phyloP scores from a whole-genome alignment of 2,113 vertebrate genomes.

The Mugil cephalus region DNA sequence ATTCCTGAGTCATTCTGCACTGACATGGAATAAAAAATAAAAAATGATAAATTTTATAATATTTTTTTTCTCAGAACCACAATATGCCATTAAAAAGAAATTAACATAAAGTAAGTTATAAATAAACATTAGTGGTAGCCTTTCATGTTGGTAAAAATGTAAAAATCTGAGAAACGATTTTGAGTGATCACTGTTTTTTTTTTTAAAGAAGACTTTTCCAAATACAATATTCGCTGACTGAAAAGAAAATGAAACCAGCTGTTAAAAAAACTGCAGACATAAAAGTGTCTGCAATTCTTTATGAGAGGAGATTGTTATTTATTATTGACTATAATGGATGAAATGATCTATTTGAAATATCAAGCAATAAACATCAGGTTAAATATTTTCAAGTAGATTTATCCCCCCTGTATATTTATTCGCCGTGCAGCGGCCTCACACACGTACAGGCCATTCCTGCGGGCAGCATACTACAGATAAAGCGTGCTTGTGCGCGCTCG shows the following conservation, averaged over 20 bases:
- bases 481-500: slow-evolving; percentile 30
- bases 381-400: slow-evolving; percentile 17
- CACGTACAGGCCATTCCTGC: slow-evolving; percentile 13
- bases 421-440: not conserved
- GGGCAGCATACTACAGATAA: slow-evolving; percentile 24
- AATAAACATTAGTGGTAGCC: too few relatives aligned
- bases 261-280: not conserved
- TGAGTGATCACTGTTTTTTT: too few relatives aligned
- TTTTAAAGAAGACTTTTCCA: not conserved
- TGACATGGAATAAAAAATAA: not conserved
- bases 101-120: too few relatives aligned
- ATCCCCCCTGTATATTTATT: slow-evolving; percentile 36
- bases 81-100: too few relatives aligned
- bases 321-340: not conserved
- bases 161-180: too few relatives aligned
- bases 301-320: slow-evolving; percentile 6
- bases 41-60: too few relatives aligned
- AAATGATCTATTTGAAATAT: slow-evolving; percentile 34
- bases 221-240: not conserved
- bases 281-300: slow-evolving; percentile 2
- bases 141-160: too few relatives aligned
- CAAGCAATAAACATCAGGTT: slow-evolving; percentile 21
- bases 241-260: slow-evolving; percentile 9
- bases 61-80: not conserved
- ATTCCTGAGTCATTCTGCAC: not conserved